Base-by-base conservation (phyloP, 2,888 invertebrate species). In the Acleris literana region DNA sequence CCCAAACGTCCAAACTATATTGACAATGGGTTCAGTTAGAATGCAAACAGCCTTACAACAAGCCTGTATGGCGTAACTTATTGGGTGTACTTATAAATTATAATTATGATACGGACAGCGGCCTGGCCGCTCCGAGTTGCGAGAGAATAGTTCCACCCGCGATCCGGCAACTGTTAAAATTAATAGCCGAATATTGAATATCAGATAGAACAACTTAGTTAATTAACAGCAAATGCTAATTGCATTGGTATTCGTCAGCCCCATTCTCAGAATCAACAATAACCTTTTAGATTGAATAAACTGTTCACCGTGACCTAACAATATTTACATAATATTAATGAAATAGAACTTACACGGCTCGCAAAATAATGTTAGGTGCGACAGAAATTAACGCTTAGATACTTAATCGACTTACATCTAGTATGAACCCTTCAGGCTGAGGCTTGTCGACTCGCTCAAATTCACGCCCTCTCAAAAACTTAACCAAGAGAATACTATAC, bases 381-480 rank as follows among this genome's bases (percentile, higher is more conserved):
- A 86, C 86, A 83, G 80, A 89, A 87, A 84, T 86, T 77, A 86
- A 86, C 84, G 77, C 79, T 87, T 85, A 87, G 87, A 82, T 87
- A 87, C 84, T 82, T 87, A 88, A 51, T 44, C 83, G 71, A 85
- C 84, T 88, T 85, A 89, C 74, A 87, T 75, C 87, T 91, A 90
- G 72, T 80, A 85, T 85, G 90, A 90, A 89, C 88, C 84, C 79
- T 78, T 79, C 84, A 84, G 87, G 84, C 86, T 75, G 76, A 74
- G 82, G 86, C 86, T 88, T 86, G 90, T 88, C 84, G 87, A 86
- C 89, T 88, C 91, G 90, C 90, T 88, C 90, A 90, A 89, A 87
- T 90, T 90, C 90, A 86, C 87, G 79, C 84, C 82, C 85, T 86
- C 87, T 84, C 85, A 82, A 81, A 82, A 87, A 90, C 87, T 85